These are phyloP conservation scores for Hartigia nigra DNA, from an alignment of 2,888 invertebrate species.

Conservation along the genomic window DNA sequence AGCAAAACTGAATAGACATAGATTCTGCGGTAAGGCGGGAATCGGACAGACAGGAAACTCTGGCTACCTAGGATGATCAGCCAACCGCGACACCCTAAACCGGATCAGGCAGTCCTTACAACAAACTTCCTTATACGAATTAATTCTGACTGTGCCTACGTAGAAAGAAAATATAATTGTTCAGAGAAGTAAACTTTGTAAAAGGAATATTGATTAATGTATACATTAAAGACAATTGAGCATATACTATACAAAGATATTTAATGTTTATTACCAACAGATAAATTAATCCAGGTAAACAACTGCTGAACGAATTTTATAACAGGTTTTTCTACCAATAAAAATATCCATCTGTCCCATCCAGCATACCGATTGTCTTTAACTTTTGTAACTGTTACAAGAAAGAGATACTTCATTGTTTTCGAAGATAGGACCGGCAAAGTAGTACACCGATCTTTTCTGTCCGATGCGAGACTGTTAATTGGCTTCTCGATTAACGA, in stretches of 20 bases:
- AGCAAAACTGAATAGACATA: not conserved
- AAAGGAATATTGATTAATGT: not conserved
- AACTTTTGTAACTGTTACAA: not conserved
- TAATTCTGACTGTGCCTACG: not conserved
- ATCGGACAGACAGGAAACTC: conserved; percentile 41
- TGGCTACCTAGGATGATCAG: conserved; percentile 36
- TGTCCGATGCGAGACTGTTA: not conserved
- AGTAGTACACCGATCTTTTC: not conserved
- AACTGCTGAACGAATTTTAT: not conserved
- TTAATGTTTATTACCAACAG: not conserved
- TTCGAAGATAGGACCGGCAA: not conserved
- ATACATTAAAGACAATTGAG: not conserved
- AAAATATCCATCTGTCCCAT: not conserved
- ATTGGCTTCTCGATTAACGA: not conserved
- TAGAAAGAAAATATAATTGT: not conserved
- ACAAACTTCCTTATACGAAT: conserved; percentile 27
- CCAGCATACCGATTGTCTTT: not conserved
- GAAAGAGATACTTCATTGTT: not conserved
- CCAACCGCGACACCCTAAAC: conserved; percentile 52
- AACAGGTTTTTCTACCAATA: not conserved
- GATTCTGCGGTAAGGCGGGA: conserved; percentile 5
- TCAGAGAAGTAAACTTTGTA: not conserved
- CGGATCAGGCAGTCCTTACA: conserved; percentile 39
- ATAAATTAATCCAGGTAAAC: not conserved
- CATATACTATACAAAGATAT: not conserved